Percentiles rank a stretch among this genome's conserved stretches.
Conservation (phyloP, 2,113 vertebrate genomes). For the mouse (Mus musculus) region DNA sequence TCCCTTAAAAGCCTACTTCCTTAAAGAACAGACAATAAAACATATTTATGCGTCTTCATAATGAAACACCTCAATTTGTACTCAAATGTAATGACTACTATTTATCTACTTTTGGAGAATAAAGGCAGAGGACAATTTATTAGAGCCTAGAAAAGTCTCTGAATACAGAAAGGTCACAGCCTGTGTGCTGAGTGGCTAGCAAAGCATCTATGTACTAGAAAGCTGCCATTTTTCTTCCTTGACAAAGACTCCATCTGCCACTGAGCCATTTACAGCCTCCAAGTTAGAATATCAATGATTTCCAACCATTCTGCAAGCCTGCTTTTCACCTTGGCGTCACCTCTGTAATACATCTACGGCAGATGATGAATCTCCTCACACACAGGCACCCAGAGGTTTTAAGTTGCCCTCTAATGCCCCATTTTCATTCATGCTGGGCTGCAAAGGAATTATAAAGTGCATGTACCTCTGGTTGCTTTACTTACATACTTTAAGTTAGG, state of each 20-base stretch:
- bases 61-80: slow-evolving; percentile 82
- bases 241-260: slow-evolving; percentile 99
- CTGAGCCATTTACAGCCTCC: slow-evolving; percentile 93
- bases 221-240: slow-evolving; percentile 97
- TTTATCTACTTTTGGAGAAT: slow-evolving; percentile 86
- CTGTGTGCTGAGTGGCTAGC: slow-evolving; percentile 87
- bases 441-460: slow-evolving; percentile 62
- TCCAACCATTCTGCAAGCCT: slow-evolving; percentile 90
- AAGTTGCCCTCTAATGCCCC: slow-evolving; percentile 74
- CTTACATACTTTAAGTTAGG: slow-evolving; percentile 58
- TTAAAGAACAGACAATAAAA: slow-evolving; percentile 78
- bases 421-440: slow-evolving; percentile 79
- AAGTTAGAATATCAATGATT: slow-evolving; percentile 99
- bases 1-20: slow-evolving; percentile 77
- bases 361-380: slow-evolving; percentile 87
- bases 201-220: slow-evolving; percentile 89
- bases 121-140: slow-evolving; percentile 90
- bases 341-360: slow-evolving; percentile 88
- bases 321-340: slow-evolving; percentile 96
- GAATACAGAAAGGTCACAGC: slow-evolving; percentile 92
- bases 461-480: slow-evolving; percentile 50
- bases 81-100: slow-evolving; percentile 85
- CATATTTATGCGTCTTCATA: slow-evolving; percentile 78
- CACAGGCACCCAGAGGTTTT: slow-evolving; percentile 80
- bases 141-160: slow-evolving; percentile 86